Base-by-base conservation (phyloP, 2,797 vertebrate species). In the Meda fulgida region DNA sequence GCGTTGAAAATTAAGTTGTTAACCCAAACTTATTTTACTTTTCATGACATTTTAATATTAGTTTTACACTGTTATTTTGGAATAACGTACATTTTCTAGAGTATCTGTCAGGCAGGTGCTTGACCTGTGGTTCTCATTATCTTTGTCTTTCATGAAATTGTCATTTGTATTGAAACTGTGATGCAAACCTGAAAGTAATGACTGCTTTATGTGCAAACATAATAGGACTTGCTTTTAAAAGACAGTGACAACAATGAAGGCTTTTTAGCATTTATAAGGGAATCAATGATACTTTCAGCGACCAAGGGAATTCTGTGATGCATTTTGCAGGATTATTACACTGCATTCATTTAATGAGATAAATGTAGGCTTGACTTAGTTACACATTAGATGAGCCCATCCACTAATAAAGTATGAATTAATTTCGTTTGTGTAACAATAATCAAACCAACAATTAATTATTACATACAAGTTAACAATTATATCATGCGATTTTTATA, bases 101-200 rank as follows among this genome's bases (percentile, higher is more conserved):
- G 83, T 88, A 89, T 78, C 90, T 92, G 91, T 91, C 88, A 89
- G 91, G 92, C 89, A 90, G 72, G 80, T 29, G n/a, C 5, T 87
- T 83, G 83, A 81, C 83, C n/a, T 66, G n/a, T 38, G 66, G 7
- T 51, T 78, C 40, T 85, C 86, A 87, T 92, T 92, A 94, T 91
- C 46, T 90, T 77, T 55, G 38, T 19, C 60, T 91, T 93, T 87
- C 87, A 87, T 91, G 92, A 89, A 93, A 89, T 86, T 91, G 91
- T 87, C 89, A 89, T 92, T 93, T 92, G 91, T 77, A 53, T 94
- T 93, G 88, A 79, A 86, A 84, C 91, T 92, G 92, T 91, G 93
- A 89, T 85, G 85, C 92, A 88, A 89, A 87, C 86, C 87, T 72
- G 88, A 76, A 88, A 70, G 83, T 91, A 86, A 90, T 72, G 77